Base-by-base conservation (phyloP, 2,888 invertebrate genomes). In the Pinctada fucata region DNA sequence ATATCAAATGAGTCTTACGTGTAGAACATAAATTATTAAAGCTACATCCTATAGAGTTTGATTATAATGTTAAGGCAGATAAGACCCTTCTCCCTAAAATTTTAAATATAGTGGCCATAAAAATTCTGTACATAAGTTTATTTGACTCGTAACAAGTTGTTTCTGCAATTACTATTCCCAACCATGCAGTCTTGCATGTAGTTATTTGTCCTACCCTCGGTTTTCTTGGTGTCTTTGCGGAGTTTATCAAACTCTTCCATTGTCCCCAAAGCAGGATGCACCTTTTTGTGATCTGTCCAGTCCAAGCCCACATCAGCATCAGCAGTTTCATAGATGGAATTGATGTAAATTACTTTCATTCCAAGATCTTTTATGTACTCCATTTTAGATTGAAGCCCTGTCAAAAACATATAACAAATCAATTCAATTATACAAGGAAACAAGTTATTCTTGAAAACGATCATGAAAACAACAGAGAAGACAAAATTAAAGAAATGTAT, bases 301-400 rank as follows among this genome's bases (percentile, higher is more conserved):
- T 97, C 97, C 87, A 97, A 96, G 0, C 97, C 97, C 90, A 95
- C 95, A 92, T 97, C 97, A 13, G 82, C 75, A 8, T 78, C 79
- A 8, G 82, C 86, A 31, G 88, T 85, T 73, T 85, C 80, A 79
- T 95, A 97, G 87, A 97, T 95, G 0, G 97, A 96, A 0, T 96
- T 96, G 80, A 97, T 93, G 96, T 97, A 97, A 75, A 96, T 94
- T 0, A 95, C 95, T 31, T 95, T 95, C 0, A 96, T 94, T 0
- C 96, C 96, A 65, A 91, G 80, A 16, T 84, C 82, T 50, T 84
- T 79, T 13, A 91, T 77, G 80, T 91, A 89, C 47, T 72, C 75
- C 16, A 90, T 58, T 68, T 88, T 87, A 48, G 80, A 69, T 6
- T 78, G 93, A 67, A 97, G 94, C 0, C 93, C 92, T 88, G 84